Evolutionary conservation across 2,797 vertebrate genomes (phyloP).

Genomic region (Sebastes taczanowskii): DNA sequence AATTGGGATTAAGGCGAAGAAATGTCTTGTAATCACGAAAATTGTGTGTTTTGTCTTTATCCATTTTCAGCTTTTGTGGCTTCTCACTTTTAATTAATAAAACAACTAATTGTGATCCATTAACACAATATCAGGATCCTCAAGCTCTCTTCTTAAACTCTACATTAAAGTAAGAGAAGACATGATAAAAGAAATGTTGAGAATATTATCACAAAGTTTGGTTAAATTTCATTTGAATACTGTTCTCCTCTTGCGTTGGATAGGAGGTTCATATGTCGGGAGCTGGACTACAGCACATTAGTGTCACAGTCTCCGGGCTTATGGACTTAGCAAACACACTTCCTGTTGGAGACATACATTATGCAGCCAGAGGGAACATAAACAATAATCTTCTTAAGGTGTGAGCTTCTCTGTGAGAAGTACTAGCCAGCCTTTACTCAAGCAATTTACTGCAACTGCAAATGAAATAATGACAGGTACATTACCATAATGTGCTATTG

Average conservation of each 20-base stretch:
- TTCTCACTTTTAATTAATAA: not conserved
- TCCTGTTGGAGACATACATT: conserved; percentile 56
- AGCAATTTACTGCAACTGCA: conserved; percentile 34
- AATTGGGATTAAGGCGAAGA: not conserved
- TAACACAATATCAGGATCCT: not conserved
- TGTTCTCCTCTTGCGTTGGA: not conserved
- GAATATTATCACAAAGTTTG: not conserved
- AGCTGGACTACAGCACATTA: conserved; percentile 16
- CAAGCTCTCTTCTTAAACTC: not conserved
- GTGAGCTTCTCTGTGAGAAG: conserved; percentile 46
- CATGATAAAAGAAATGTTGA: not conserved
- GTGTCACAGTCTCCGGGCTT: conserved; percentile 17
- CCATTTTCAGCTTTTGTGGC: not conserved
- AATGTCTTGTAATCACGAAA: not conserved
- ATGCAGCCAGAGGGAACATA: conserved; percentile 49
- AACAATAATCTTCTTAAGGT: conserved; percentile 69
- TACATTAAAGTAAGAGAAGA: not conserved
- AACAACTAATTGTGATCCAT: not conserved
- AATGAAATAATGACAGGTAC: not conserved
- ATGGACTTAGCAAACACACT: conserved; percentile 50
- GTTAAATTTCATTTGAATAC: not conserved
- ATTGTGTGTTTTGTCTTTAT: not conserved
- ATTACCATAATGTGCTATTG: not conserved
- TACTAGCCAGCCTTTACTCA: conserved; percentile 46
- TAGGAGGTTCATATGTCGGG: not conserved